phyloP scores from a whole-genome alignment of 1,140 invertebrate genomes.

The Pseudomyrmex gracilis region DNA sequence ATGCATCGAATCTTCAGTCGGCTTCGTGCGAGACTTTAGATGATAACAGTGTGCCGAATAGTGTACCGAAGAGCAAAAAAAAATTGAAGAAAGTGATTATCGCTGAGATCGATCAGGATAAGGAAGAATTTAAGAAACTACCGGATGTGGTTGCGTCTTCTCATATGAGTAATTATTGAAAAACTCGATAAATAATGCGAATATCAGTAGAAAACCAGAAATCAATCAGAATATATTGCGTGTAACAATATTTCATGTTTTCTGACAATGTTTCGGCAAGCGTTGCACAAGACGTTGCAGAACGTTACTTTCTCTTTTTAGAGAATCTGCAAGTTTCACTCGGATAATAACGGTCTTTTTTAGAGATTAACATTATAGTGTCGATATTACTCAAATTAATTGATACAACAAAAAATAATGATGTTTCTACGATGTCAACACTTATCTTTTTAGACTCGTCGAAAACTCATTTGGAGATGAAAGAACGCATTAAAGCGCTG shows the following conservation, averaged over 20 bases:
- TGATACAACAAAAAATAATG: too few species aligned
- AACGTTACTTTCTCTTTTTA: too few species aligned
- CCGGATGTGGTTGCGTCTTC: slow-evolving; percentile 65
- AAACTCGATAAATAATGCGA: background rate
- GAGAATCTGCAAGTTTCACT: too few species aligned
- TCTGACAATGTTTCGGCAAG: too few species aligned
- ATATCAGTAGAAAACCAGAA: too few species aligned
- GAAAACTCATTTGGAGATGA: slow-evolving; percentile 87
- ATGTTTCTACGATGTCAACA: slow-evolving; percentile 5
- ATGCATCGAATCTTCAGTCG: slow-evolving; percentile 26
- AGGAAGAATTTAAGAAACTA: slow-evolving; percentile 65
- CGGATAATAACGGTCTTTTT: too few species aligned
- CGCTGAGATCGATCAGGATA: slow-evolving; percentile 75
- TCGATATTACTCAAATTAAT: too few species aligned
- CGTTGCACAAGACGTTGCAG: too few species aligned
- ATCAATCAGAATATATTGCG: background rate
- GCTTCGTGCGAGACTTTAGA: slow-evolving; percentile 39
- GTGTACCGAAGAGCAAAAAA: slow-evolving; percentile 66
- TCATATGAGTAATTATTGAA: slow-evolving; percentile 54
- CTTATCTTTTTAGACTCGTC: slow-evolving; percentile 74
- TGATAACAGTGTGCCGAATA: slow-evolving; percentile 29
- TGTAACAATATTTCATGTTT: background rate
- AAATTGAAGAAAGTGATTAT: slow-evolving; percentile 79
- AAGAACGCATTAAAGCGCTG: slow-evolving; percentile 87
- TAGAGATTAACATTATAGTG: too few species aligned